phyloP scores from a whole-genome alignment of 1,140 invertebrate genomes.

The Tenebrio molitor region DNA sequence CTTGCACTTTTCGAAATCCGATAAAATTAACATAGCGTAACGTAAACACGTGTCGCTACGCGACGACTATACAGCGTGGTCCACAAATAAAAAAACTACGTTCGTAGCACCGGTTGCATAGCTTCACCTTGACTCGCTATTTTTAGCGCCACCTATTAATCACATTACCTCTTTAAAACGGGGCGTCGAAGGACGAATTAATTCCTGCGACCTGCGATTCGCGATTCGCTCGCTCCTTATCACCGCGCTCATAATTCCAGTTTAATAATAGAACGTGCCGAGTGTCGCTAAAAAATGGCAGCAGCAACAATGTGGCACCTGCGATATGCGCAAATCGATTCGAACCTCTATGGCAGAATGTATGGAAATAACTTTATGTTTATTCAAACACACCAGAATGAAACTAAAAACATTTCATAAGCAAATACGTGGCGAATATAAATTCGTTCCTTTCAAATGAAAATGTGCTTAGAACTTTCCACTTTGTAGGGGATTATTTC shows the following conservation, averaged over 20 bases:
- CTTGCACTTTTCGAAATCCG: background rate
- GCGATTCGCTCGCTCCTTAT: background rate
- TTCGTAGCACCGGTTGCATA: background rate
- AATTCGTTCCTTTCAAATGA: conserved; percentile 30
- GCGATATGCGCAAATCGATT: conserved; percentile 15
- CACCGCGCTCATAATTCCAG: conserved; percentile 13
- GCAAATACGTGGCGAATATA: conserved; percentile 28
- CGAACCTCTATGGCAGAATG: conserved; percentile 4
- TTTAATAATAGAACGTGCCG: no score
- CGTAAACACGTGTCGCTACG: no score
- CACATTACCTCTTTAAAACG: conserved; percentile 7
- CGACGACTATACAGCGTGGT: no score
- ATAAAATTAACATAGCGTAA: background rate
- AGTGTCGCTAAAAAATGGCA: no score
- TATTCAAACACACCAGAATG: conserved; percentile 24
- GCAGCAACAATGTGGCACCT: conserved; percentile 1
- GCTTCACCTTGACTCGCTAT: conserved; percentile 24
- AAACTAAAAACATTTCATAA: conserved; percentile 34
- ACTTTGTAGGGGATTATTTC: conserved; percentile 9
- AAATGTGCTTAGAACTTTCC: conserved; percentile 17
- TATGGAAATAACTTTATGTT: conserved; percentile 39
- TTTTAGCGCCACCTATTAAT: conserved; percentile 20
- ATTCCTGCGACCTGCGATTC: background rate
- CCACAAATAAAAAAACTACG: no score
- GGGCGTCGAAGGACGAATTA: no score